phyloP scores from a whole-genome alignment of 2,797 vertebrate genomes.

The Tokudaia muenninki region DNA sequence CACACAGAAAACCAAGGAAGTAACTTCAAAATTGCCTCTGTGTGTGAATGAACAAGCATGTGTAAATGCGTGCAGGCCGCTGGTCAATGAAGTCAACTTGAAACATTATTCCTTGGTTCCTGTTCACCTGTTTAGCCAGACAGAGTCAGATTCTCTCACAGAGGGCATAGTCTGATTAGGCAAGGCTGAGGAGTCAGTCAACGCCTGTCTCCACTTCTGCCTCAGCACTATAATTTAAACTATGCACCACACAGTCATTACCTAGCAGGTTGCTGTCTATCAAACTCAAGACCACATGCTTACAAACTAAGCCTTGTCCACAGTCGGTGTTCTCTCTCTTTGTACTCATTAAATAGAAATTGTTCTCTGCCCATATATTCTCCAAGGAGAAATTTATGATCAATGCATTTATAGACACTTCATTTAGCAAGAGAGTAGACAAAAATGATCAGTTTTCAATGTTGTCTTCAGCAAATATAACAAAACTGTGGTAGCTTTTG shows the following conservation, averaged over 20 bases:
- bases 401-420: neutral
- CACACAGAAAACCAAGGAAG: neutral
- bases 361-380: neutral
- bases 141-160: neutral
- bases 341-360: neutral
- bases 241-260: accelerated
- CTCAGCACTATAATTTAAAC: neutral
- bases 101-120: neutral
- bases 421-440: neutral
- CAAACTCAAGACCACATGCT: neutral
- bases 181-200: neutral
- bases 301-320: neutral
- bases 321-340: neutral
- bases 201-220: neutral
- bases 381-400: neutral
- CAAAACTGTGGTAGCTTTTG: neutral
- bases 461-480: neutral
- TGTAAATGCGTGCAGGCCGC: accelerated
- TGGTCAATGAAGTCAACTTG: neutral
- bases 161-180: neutral
- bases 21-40: neutral
- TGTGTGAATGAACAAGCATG: too few species aligned
- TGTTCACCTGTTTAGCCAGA: too few species aligned
- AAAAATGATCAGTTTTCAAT: neutral
- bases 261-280: neutral